A percentile compares a stretch with the other conserved stretches of the same genome.
These are phyloP conservation scores for Himalopsyche kuldschensis DNA, from an alignment of 2,888 invertebrate genomes.

Conservation along the genomic window DNA sequence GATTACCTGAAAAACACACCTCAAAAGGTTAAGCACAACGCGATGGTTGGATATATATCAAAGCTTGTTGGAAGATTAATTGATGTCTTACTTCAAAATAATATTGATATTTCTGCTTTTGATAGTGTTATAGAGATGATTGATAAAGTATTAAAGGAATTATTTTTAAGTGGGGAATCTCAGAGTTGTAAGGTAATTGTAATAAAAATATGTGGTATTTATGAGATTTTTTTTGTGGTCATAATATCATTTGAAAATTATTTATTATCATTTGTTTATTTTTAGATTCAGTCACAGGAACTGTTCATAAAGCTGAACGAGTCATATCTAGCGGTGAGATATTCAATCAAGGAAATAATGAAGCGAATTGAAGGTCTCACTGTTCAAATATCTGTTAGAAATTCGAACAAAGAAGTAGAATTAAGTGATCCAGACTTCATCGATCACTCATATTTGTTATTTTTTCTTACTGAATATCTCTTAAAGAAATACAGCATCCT, in stretches of 20 bases:
- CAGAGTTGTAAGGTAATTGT: neutral
- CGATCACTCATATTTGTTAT: constrained; percentile 12
- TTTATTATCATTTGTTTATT: neutral
- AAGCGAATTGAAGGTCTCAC: neutral
- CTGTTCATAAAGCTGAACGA: neutral
- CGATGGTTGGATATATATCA: constrained; percentile 19
- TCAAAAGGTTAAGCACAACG: neutral
- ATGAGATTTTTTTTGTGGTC: neutral
- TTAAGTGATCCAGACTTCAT: constrained; percentile 8
- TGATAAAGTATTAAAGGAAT: neutral
- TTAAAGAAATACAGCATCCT: neutral
- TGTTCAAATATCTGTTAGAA: neutral
- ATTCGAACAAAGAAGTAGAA: constrained; percentile 5
- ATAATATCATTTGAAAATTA: neutral
- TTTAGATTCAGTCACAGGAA: neutral
- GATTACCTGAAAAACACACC: constrained; percentile 4
- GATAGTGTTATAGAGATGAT: constrained; percentile 9
- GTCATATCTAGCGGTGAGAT: neutral
- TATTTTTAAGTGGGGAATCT: neutral
- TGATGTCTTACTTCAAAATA: constrained; percentile 14
- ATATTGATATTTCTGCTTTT: constrained; percentile 19
- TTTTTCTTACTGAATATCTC: constrained; percentile 14
- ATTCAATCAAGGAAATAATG: neutral
- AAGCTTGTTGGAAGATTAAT: constrained; percentile 16
- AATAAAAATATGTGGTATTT: neutral